These are phyloP conservation scores for Pseudomyrmex concolor DNA, from an alignment of 1,140 invertebrate genomes.

Conservation along the genomic window DNA sequence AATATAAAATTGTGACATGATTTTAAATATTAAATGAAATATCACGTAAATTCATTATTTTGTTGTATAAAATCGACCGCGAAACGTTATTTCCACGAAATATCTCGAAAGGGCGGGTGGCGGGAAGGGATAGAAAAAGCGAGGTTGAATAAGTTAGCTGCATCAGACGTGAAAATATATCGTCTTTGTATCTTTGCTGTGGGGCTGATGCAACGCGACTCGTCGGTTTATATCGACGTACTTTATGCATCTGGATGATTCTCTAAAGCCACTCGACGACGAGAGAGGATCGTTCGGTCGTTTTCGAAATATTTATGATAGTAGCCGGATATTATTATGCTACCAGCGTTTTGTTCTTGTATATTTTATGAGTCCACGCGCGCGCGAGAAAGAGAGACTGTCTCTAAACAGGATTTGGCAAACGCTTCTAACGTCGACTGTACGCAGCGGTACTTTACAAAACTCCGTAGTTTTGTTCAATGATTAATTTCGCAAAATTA, in stretches of 20 bases:
- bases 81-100: neutral
- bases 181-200: slow-evolving; percentile 3
- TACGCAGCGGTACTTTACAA: neutral
- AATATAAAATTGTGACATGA: too few relatives aligned
- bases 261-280: slow-evolving; percentile 38
- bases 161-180: slow-evolving; percentile 33
- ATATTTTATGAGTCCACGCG: slow-evolving; percentile 13
- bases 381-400: neutral
- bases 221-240: neutral
- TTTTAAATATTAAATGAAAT: neutral
- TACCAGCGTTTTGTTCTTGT: slow-evolving; percentile 19
- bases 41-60: neutral
- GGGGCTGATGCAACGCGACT: slow-evolving; percentile 1
- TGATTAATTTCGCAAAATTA: neutral
- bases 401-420: slow-evolving; percentile 5
- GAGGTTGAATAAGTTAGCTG: slow-evolving; percentile 33
- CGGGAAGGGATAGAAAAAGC: neutral
- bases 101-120: neutral
- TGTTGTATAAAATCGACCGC: neutral
- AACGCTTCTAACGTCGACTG: neutral
- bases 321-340: slow-evolving; percentile 2
- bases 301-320: slow-evolving; percentile 51
- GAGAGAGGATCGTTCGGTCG: slow-evolving; percentile 40
- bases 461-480: neutral
- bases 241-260: slow-evolving; percentile 47